Base-by-base conservation (phyloP, 2,888 invertebrate genomes). In the Melanotus villosus region DNA sequence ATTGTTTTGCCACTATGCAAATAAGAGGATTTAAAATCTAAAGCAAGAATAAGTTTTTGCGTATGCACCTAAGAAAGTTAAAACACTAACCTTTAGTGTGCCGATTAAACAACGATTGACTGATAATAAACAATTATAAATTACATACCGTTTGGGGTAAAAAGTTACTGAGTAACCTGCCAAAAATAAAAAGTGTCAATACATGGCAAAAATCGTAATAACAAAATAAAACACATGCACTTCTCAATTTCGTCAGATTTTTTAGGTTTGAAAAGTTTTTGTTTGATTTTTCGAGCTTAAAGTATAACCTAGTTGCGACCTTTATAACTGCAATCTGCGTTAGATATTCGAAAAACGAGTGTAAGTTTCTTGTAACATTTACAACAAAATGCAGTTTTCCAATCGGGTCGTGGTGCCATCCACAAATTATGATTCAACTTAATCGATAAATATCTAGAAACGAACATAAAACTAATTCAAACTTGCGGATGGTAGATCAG, bases 401-500 rank as follows among this genome's bases (percentile, higher is more conserved):
- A 18, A 47, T n/a, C 18, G 47, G 43, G 47, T 23, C 50, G 7
- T 36, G 19, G 5, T 32, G 26, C 41, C 50, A 26, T 26, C 26
- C 26, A 63, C 62, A 63, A 52, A 52, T 52, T n/a, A 23, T 26
- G 45, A 23, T 32, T 63, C 14, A 12, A 45, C 56, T 64, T 64
- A 57, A 58, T 62, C 23, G 47, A 41, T 68, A 60, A 60, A 60
- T 69, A 69, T 54, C 64, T 68, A 64, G 30, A 52, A 64, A 56
- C 60, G 26, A 26, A 26, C 26, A 26, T 62, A 63, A n/a, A 65
- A 38, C 58, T 68, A 65, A 50, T 77, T 81, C 80, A 83, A 74
- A 83, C 84, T 84, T 84, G 83, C 81, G 84, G 83, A 77, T 84
- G 85, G 82, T 87, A 87, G 81, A 88, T 85, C 81, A 88, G 86